Evolutionary conservation across 1,140 invertebrate species (phyloP).

Genomic region (Lepidurus apus): DNA sequence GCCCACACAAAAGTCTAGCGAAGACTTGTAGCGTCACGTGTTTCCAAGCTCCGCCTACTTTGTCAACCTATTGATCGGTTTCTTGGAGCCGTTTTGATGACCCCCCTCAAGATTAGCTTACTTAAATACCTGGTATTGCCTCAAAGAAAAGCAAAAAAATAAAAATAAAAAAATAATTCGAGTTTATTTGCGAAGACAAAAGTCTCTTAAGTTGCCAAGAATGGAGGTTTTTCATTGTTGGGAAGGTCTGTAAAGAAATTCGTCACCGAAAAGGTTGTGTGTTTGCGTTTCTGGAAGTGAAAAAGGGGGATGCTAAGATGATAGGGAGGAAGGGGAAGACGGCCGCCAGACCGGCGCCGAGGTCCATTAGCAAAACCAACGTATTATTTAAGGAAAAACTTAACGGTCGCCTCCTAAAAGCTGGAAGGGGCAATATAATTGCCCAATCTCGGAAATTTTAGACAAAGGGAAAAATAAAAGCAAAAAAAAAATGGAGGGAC

Average conservation of each 20-base stretch:
- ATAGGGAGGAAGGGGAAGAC: background rate
- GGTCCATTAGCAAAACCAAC: background rate
- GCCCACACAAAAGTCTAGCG: background rate
- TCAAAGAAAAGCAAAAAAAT: too few relatives aligned
- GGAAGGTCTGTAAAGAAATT: background rate
- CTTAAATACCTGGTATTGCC: too few relatives aligned
- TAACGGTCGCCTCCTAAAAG: background rate
- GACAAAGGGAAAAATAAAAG: background rate
- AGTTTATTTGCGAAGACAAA: background rate
- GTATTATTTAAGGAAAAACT: background rate
- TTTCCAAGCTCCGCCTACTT: background rate
- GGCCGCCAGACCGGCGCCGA: conserved; percentile 6
- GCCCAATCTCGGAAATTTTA: conserved; percentile 11
- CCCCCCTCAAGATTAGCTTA: background rate
- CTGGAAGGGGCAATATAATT: background rate
- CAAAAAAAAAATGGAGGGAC: conserved; percentile 4
- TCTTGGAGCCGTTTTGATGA: background rate
- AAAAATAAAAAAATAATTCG: too few relatives aligned
- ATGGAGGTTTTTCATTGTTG: background rate
- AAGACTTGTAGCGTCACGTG: background rate
- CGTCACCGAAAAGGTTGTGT: background rate
- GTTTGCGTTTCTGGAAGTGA: background rate
- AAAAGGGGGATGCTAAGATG: background rate
- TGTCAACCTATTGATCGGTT: conserved; percentile 4
- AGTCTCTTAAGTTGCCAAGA: background rate